Evolutionary conservation across 35 echinoderm and acorn worm genomes (phyloP), one percentile per base, ranked within the genome.

Genomic region (Anneissia japonica): DNA sequence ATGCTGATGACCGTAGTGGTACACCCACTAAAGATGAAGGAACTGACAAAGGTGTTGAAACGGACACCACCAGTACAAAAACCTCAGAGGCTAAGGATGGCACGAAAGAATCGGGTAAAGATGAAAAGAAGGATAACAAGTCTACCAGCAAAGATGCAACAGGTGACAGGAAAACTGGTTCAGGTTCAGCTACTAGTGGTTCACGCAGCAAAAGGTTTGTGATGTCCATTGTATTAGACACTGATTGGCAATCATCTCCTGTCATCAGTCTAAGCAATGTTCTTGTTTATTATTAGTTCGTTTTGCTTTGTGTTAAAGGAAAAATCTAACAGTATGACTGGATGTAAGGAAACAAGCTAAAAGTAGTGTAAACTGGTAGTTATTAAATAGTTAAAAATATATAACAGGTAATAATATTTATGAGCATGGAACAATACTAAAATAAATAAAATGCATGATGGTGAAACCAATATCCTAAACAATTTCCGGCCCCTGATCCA

Each of bases 161-260:
- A 39, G 37, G 35, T 81, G 79, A 39, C 35, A 81, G 38, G 31
- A 81, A 81, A 81, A 6, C 35, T 40, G 35, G 10, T 6, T 81
- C 79, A 30, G n/a, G 35, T 30, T 23, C 79, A 23, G 5, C 79
- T 39, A 38, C 76, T 77, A 14, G 35, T 81, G 38, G 79, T 38
- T 37, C 79, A 81, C 79, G 79, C 35, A 81, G 40, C 37, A 81
- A 81, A 39, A 81, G 79, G 79, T 81, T 81, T 81, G 79, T 81
- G 5, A 37, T 81, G 35, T 38, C 79, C 38, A 38, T 39, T 81
- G 35, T 81, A 37, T 30, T 64, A 64, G 51, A 26, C 5, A 64
- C 19, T 23, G 51, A 64, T 2, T 64, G 51, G 19, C 19, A 64
- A 26, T 9, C 5, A 2, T 64, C 51, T 19, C 11, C 51, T 64